Percentiles rank a stretch among this genome's conserved stretches.
Evolutionary conservation across 2,888 invertebrate genomes (phyloP).

Genomic region (Phlogophora meticulosa): DNA sequence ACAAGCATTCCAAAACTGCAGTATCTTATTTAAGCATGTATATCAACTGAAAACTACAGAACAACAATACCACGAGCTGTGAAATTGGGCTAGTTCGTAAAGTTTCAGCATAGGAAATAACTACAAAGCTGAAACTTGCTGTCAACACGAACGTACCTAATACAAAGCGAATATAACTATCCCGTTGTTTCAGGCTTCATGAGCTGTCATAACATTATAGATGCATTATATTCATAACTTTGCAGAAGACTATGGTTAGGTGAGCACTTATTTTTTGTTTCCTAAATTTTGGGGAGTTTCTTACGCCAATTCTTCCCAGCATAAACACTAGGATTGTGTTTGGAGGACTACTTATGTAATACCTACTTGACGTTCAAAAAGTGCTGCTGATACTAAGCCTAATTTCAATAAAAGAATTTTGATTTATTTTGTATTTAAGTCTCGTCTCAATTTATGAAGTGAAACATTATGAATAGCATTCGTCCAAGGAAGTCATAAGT

Average conservation of each 20-base stretch:
- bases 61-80: constrained; percentile 14
- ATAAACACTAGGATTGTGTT: too few species aligned
- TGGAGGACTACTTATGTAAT: too few species aligned
- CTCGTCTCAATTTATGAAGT: neutral
- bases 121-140: constrained; percentile 26
- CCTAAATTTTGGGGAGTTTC: too few species aligned
- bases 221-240: neutral
- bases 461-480: neutral
- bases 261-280: neutral
- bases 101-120: constrained; percentile 23
- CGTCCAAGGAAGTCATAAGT: constrained; percentile 23
- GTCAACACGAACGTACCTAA: constrained; percentile 16
- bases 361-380: too few species aligned
- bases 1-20: neutral
- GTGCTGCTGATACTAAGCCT: too few species aligned
- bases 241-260: neutral
- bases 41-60: constrained; percentile 6
- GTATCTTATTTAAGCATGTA: neutral
- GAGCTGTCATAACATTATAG: neutral
- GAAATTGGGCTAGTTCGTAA: constrained; percentile 22
- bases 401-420: too few species aligned
- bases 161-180: constrained; percentile 12
- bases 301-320: too few species aligned
- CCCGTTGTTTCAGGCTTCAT: constrained; percentile 2
- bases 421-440: neutral